These are phyloP conservation scores for Phalacrocorax pelagicus DNA, from an alignment of 2,113 vertebrate genomes.

Conservation along the genomic window DNA sequence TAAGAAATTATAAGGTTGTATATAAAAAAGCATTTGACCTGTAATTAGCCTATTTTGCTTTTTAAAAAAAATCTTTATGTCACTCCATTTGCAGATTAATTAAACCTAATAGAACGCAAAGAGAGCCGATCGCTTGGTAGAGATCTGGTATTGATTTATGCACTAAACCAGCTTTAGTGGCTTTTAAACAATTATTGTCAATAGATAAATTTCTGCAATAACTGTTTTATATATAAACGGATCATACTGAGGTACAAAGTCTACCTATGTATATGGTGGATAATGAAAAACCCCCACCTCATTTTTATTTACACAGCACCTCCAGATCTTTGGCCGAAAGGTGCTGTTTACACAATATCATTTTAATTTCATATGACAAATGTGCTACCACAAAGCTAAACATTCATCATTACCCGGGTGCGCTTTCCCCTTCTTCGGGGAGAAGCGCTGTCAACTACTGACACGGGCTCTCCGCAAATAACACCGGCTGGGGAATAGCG, in stretches of 20 bases:
- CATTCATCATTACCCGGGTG: not conserved
- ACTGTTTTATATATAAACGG: not conserved
- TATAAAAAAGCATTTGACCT: slow-evolving; percentile 28
- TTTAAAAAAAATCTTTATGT: not conserved
- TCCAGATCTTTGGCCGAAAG: not conserved
- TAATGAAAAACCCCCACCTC: not conserved
- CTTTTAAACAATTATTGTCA: slow-evolving; percentile 22
- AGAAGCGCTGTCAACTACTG: not conserved
- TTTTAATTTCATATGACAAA: slow-evolving; percentile 41
- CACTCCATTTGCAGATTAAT: slow-evolving; percentile 57
- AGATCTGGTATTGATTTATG: slow-evolving; percentile 22
- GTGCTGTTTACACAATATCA: slow-evolving; percentile 3
- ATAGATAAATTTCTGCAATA: not conserved
- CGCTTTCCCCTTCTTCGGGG: not conserved
- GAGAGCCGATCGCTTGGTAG: not conserved
- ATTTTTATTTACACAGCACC: not conserved
- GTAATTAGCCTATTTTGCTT: slow-evolving; percentile 3
- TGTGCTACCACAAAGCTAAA: not conserved
- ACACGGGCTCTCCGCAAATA: not conserved
- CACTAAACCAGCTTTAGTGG: not conserved
- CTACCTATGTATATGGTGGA: not conserved
- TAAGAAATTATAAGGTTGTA: not conserved
- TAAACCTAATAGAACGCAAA: slow-evolving; percentile 44
- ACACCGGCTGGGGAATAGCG: not conserved
- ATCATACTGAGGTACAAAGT: not conserved